Conservation (phyloP, 2,888 invertebrate species). For the Ophioninae sp. region DNA sequence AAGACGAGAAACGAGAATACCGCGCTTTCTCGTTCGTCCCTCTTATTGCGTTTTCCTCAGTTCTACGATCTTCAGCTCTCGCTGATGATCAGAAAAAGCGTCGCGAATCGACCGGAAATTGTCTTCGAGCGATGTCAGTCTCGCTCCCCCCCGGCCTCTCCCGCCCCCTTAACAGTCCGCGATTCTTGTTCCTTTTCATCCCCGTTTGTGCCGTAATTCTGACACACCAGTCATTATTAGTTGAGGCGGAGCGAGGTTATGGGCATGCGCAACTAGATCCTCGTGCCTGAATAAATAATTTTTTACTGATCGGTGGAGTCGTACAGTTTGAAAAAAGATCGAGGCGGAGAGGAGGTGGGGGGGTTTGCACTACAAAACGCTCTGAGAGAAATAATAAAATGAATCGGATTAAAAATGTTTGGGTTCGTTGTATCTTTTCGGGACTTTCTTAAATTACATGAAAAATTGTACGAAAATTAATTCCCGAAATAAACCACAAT, state of each 20-base stretch:
- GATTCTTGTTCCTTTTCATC: conserved; percentile 7
- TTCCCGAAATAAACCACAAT: no score
- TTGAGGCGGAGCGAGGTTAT: conserved; percentile 13
- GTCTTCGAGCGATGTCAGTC: conserved; percentile 69
- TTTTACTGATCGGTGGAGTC: neutral
- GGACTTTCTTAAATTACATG: no score
- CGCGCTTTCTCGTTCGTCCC: conserved; percentile 39
- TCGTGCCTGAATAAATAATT: no score
- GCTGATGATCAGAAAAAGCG: conserved; percentile 71
- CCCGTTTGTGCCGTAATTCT: conserved; percentile 24
- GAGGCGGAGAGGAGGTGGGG: no score
- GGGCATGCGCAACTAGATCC: no score
- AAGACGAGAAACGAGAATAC: conserved; percentile 21
- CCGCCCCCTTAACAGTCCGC: neutral
- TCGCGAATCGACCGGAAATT: conserved; percentile 79
- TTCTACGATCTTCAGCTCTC: conserved; percentile 24
- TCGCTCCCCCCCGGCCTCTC: conserved; percentile 52
- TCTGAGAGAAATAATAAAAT: no score
- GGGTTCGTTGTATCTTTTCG: no score
- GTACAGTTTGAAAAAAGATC: no score
- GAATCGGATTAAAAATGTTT: no score
- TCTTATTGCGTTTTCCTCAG: conserved; percentile 11
- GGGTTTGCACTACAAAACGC: no score
- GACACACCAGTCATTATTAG: conserved; percentile 22
- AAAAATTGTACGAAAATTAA: no score